Evolutionary conservation across 1,140 invertebrate genomes (phyloP), one percentile per base, ranked within the genome.

Genomic region (Phymastichus coffea): DNA sequence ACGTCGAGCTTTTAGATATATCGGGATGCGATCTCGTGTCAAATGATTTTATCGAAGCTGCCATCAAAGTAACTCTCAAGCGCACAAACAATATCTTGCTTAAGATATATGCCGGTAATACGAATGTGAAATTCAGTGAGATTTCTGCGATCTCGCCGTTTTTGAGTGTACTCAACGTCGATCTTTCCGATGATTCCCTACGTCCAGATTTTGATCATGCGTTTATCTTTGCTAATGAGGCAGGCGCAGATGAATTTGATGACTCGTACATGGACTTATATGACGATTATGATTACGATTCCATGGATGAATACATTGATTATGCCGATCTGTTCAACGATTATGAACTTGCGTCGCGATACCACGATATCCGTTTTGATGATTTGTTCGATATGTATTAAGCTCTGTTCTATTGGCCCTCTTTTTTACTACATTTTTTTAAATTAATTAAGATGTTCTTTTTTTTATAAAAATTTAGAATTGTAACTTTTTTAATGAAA

Each of bases 141-240:
- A 44, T 68, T n/a, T 47, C 43, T 15, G 59, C 63, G 48, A 25
- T 71, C 9, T 72, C 72, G 0, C 73, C 72, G n/a, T 63, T 72
- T 15, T 60, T 76, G 9, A 70, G 72, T 47, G 66, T 74, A 28
- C 52, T 76, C 6, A 72, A 74, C 28, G 58, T 75, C 19, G 60
- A 67, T 57, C 25, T 71, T 17, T 65, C 60, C 14, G 19, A 35
- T 19, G 8, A 10, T 0, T 23, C 49, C 30, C 30, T 23, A 20
- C 19, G 49, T 12, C 44, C 37, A 14, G 46, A 56, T 17, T 61
- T 35, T 3, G 26, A 30, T 48, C 22, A 37, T 17, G 17, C n/a
- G n/a, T n/a, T n/a, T n/a, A n/a, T n/a, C n/a, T n/a, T n/a, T n/a
- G n/a, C n/a, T n/a, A n/a, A 57, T 51, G 4, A 44, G 17, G 9